A percentile compares a stretch with the other conserved stretches of the same genome.
Evolutionary conservation across 2,113 vertebrate genomes (phyloP).

Genomic region (Nothocercus nigrocapillus): DNA sequence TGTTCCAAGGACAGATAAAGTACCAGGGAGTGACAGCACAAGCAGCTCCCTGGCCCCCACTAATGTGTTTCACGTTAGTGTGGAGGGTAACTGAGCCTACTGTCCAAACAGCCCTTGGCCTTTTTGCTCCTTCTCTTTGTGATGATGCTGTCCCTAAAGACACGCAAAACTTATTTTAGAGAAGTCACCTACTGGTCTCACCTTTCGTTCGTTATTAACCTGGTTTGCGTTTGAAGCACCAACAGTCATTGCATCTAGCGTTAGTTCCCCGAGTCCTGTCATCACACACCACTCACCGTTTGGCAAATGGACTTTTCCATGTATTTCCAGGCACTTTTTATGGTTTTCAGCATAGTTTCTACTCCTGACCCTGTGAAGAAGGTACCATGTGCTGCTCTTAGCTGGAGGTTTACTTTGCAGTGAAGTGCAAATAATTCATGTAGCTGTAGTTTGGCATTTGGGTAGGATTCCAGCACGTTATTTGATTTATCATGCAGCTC

Average conservation of each 20-base stretch:
- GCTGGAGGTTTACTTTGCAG: constrained; percentile 8
- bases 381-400: not conserved
- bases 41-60: not conserved
- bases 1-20: not conserved
- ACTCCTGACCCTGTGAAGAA: not conserved
- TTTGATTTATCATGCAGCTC: constrained; percentile 20
- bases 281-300: accelerated
- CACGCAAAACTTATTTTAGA: not conserved
- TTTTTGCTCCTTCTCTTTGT: not conserved
- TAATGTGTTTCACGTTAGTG: not conserved
- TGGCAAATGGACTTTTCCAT: not conserved
- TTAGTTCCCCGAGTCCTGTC: not conserved
- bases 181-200: not conserved
- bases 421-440: not conserved
- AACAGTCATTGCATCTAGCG: not conserved
- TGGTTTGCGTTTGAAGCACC: not conserved
- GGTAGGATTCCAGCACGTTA: not conserved
- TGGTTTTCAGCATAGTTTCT: not conserved
- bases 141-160: not conserved
- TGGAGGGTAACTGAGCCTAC: not conserved
- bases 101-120: not conserved
- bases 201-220: not conserved
- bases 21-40: not conserved
- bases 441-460: constrained; percentile 7
- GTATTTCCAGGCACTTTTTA: not conserved